These are phyloP conservation scores for Phrynosoma platyrhinos DNA, from an alignment of 2,113 vertebrate species.

Conservation along the genomic window DNA sequence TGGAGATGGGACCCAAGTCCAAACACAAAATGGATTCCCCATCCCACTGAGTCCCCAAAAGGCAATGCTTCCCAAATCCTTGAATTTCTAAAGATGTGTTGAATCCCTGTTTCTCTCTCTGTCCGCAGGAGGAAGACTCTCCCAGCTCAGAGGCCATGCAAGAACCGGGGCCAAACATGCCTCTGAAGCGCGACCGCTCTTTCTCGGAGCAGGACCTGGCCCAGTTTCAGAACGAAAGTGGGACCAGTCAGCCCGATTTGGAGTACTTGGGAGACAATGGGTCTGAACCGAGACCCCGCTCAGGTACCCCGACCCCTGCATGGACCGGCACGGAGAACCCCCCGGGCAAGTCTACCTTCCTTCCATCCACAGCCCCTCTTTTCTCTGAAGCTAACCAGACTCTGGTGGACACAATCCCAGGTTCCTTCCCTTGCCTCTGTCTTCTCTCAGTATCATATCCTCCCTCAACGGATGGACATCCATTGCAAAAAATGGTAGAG, in stretches of 20 bases:
- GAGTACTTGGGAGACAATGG: slow-evolving; percentile 46
- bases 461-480: rapidly evolving
- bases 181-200: slow-evolving; percentile 91
- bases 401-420: not conserved
- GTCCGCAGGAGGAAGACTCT: slow-evolving; percentile 91
- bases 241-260: slow-evolving; percentile 55
- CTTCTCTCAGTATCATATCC: too few relatives aligned
- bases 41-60: too few relatives aligned
- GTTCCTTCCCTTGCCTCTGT: rapidly evolving
- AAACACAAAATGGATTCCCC: too few relatives aligned
- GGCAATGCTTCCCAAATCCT: too few relatives aligned
- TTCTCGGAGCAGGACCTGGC: slow-evolving; percentile 94
- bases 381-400: not conserved
- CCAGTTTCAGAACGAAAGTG: slow-evolving; percentile 79
- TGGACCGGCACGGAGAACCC: slow-evolving; percentile 59
- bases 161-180: slow-evolving; percentile 69
- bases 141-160: slow-evolving; percentile 75
- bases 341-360: slow-evolving; percentile 68
- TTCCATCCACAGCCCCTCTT: rapidly evolving
- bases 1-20: too few relatives aligned
- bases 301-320: slow-evolving; percentile 71
- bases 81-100: too few relatives aligned
- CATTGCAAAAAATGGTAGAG: too few relatives aligned
- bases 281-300: slow-evolving; percentile 77
- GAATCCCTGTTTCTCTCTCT: not conserved